Base-by-base conservation (phyloP, 2,797 vertebrate species). In the Siniperca scherzeri region DNA sequence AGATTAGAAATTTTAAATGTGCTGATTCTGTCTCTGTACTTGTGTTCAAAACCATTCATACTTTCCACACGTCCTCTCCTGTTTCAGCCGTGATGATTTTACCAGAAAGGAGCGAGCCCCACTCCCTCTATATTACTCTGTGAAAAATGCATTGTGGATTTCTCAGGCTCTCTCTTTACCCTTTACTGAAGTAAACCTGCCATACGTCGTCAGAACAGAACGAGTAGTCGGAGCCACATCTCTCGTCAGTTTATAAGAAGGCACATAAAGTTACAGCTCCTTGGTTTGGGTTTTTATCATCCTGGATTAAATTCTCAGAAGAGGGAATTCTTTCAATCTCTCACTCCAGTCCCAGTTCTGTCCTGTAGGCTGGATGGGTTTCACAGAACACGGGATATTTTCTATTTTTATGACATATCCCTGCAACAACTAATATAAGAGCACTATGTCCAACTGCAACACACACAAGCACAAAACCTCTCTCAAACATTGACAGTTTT, bases 1-100 rank as follows among this genome's bases (percentile, higher is more conserved):
- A 6, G 9, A 81, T 78, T 27, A 69, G 11, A 71, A 53, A 52
- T 17, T 25, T 33, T 64, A 89, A 90, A 85, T 55, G 36, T 83
- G 88, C 87, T 91, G 89, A 93, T 71, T 84, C 71, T 66, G 83
- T 78, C 50, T 72, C 50, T 50, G 66, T 72, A 12, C 19, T 21
- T 33, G 57, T 53, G 61, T 46, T 87, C 64, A 74, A 53, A 86
- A 40, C 55, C 81, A 57, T 86, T 91, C 83, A 89, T 85, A 88
- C 60, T 94, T 93, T 95, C 89, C 92, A 89, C 81, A 82, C 78
- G 22, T 77, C 78, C 78, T 90, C 84, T 92, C 83, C 74, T 78
- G 64, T 93, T 92, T 86, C 83, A 87, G 70, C 77, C 89, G 25
- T 95, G 91, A 96, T 95, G 92, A 80, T 91, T 95, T 93, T 95